Base-by-base conservation (phyloP, 2,888 invertebrate genomes). In the Branchellion lobata region DNA sequence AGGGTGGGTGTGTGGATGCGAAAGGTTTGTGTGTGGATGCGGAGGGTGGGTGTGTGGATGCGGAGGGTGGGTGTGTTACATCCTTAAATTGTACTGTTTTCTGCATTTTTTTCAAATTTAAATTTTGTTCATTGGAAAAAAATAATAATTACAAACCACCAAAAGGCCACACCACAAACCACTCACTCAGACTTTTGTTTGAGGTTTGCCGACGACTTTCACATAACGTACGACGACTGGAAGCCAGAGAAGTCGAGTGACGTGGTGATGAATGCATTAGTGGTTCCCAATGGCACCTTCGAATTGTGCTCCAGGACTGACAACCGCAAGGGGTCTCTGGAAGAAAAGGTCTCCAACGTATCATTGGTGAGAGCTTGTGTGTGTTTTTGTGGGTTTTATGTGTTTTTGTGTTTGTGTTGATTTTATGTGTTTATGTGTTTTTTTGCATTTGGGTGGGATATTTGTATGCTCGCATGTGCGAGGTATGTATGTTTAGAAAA, bases 281-380 rank as follows among this genome's bases (percentile, higher is more conserved):
- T 95, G 79, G 99, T 99, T n/a, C 97, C 96, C 14, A 96, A 96
- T 88, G 99, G 99, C 24, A 97, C 97, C 0, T 99, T 97, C 86
- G 96, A 98, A 89, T 95, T 99, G 2, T 96, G 95, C 89, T 95
- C 94, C 82, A 90, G 95, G 81, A 97, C 97, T 0, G 92, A 93
- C 78, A 94, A 81, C 75, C 93, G 94, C 86, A 71, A 78, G 29
- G 68, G 33, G n/a, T 34, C 69, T 24, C 14, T 53, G 0, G 33
- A 24, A n/a, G n/a, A 5, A 3, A 5, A n/a, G 3, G 8, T 21
- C 29, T n/a, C 65, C 65, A 65, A n/a, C 24, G 24, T 21, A n/a
- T 27, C 65, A 11, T 8, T 27, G 29, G 29, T n/a, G 5, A 29
- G 65, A 11, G 8, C 21, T 5, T n/a, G 65, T 29, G 29, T 3